Conservation (phyloP, 1,140 invertebrate genomes). For the Hetaerina americana region DNA sequence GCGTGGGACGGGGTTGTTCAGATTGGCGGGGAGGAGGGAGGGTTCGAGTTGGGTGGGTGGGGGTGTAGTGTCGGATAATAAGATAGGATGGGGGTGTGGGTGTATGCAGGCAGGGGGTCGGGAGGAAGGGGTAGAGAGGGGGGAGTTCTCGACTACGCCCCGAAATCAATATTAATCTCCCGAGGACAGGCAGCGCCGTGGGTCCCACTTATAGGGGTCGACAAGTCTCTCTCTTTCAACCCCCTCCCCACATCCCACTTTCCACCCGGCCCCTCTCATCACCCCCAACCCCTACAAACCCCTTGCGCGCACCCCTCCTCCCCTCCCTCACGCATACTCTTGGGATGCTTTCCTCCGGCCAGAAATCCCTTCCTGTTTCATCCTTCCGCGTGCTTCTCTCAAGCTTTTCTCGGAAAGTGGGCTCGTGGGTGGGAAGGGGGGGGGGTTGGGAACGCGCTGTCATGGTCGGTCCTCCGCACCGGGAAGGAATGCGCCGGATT, state of each 20-base stretch:
- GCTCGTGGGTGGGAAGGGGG: background rate
- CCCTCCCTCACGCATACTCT: too few species aligned
- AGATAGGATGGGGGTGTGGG: background rate
- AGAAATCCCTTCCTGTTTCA: background rate
- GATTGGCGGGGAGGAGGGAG: background rate
- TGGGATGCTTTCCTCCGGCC: too few species aligned
- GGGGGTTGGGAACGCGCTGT: too few species aligned
- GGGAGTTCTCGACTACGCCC: background rate
- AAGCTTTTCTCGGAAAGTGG: background rate
- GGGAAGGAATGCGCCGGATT: too few species aligned
- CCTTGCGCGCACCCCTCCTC: too few species aligned
- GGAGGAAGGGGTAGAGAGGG: background rate
- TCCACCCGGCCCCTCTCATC: too few species aligned
- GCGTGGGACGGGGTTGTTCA: too few species aligned
- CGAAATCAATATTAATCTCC: background rate
- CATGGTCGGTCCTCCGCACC: too few species aligned
- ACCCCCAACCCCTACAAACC: too few species aligned
- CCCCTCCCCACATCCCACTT: too few species aligned
- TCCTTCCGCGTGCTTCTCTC: background rate
- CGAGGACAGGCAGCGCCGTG: background rate
- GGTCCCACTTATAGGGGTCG: background rate
- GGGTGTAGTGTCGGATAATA: background rate
- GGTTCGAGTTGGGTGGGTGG: background rate
- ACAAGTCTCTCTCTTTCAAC: background rate
- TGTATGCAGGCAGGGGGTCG: too few species aligned